Base-by-base conservation (phyloP, 2,888 invertebrate genomes). In the Parasteatoda lunata region DNA sequence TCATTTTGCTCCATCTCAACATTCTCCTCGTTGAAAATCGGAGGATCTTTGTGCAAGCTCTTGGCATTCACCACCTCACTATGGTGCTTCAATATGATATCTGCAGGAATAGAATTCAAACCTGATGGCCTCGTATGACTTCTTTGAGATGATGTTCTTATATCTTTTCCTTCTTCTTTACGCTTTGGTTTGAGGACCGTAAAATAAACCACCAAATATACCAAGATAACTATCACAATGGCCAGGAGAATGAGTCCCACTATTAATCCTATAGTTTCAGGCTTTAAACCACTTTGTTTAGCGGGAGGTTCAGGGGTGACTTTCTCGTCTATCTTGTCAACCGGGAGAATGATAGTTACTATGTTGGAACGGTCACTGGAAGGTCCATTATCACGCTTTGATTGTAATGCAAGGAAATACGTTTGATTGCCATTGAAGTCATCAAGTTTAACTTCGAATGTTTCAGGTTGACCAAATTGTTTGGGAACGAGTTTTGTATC, bases 71-170 rank as follows among this genome's bases (percentile, higher is more conserved):
- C 73, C 11, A 77, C 77, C n/a, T 86, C 81, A 45, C 69, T 82
- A 64, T 86, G 86, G 15, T 86, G 86, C 8, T 68, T 77, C n/a
- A 86, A 9, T 5, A 81, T 75, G n/a, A 72, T 72, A 52, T 86
- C 81, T 3, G 86, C 86, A 5, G 86, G 81, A 7, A 86, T 73
- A 4, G 72, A 86, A 49, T 75, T 86, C n/a, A 86, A 13, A 11
- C 72, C 64, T 9, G 66, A 54, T 47, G 30, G 59, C 15, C 52
- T 47, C 15, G 52, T 30, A 59, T 49, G 11, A 6, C 3, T 54
- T 71, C 5, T 76, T n/a, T 30, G 30, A 6, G 13, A 30, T 47
- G 48, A 70, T 51, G 9, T 59, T 59, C 59, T 72, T 68, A 11
- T 5, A 30, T 49, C 49, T 77, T n/a, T 64, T 49, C 5, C 45